Evolutionary conservation across 2,888 invertebrate genomes (phyloP), one percentile per base, ranked within the genome.

Genomic region (Oeneis ivallda): DNA sequence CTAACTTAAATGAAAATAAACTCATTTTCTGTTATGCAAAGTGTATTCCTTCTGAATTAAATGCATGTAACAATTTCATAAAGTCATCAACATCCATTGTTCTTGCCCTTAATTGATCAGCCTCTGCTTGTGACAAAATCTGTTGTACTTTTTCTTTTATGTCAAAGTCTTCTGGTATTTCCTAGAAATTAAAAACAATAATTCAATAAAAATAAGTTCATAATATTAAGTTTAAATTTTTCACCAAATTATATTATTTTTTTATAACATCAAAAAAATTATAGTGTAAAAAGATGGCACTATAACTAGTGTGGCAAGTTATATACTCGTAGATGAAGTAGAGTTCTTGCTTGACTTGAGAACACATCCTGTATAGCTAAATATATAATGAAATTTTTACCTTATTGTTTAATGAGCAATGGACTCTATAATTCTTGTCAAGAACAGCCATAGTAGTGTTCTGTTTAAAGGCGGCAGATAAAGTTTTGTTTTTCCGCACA

Each of bases 11-110:
- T 53, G 47, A 62, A 70, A 74, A 67, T 67, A 66, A 70, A 62
- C 56, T 67, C 62, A 63, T 63, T 59, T 54, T 49, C 64, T 69
- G 66, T 77, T 84, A 96, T 69, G 96, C 94, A 92, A 99, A 99
- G 92, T 99, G 99, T 83, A 99, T 96, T 78, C 98, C 98, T 85
- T 96, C 96, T 62, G 94, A 93, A 87, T 99, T 99, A 83, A 99
- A 99, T 45, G 95, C 95, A 85, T 96, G 94, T 76, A 98, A 88
- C 65, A 98, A 88, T 71, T 93, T 93, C 90, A 98, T 95, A 82
- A 99, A 99, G 83, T 99, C 99, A 91, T 99, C 99, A 73, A 97
- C 95, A 80, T 98, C 98, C 98, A 99, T 97, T 6, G 95, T 95
- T 76, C 99, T 93, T 0, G 99, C 97, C 78, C 99, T 93, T 84